Percentiles rank a stretch among this genome's conserved stretches.
Evolutionary conservation across 92 coral and sea anemone species (phyloP).

Genomic region (Bergia puertoricense): DNA sequence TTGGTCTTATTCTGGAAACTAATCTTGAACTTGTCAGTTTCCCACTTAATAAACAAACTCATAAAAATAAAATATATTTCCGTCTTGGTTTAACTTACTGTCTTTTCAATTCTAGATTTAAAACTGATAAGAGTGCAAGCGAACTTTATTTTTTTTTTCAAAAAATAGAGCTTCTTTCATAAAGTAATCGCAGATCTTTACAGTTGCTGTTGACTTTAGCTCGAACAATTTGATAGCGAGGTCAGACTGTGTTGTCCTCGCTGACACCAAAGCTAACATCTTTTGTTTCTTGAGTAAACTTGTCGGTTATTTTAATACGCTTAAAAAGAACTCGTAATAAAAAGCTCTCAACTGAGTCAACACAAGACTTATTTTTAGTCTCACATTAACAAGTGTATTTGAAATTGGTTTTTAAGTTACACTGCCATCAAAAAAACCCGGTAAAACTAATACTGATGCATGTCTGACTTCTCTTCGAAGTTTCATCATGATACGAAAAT

Average conservation of each 20-base stretch:
- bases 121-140: neutral
- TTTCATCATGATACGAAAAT: slow-evolving; percentile 13
- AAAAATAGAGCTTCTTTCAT: neutral
- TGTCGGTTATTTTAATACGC: slow-evolving; percentile 7
- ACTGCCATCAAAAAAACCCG: neutral
- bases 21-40: neutral
- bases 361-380: slow-evolving; percentile 2
- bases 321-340: slow-evolving; percentile 26
- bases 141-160: too few relatives aligned
- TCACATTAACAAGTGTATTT: neutral
- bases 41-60: neutral
- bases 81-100: neutral
- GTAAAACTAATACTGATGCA: neutral
- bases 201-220: neutral
- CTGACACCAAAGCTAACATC: neutral
- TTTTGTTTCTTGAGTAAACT: slow-evolving; percentile 29
- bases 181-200: slow-evolving; percentile 6
- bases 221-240: neutral
- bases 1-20: too few relatives aligned
- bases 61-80: neutral
- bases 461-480: neutral
- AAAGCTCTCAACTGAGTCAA: neutral
- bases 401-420: neutral
- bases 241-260: slow-evolving; percentile 12
- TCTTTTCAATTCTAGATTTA: neutral